Evolutionary conservation across 2,888 invertebrate species (phyloP).

Genomic region (Clivina fossor): DNA sequence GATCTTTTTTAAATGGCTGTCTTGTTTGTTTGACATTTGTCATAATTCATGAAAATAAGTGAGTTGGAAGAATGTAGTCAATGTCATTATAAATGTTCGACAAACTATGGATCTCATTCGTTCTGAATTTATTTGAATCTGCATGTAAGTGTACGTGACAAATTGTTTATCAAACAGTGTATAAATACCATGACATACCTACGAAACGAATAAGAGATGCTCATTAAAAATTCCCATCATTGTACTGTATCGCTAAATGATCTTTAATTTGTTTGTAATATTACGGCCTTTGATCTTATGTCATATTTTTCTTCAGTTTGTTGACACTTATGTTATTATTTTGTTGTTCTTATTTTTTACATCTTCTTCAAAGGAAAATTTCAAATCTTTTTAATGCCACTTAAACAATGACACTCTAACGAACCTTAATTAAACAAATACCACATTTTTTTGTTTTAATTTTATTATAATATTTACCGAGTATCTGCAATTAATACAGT

Average conservation of each 20-base stretch:
- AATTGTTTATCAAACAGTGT: slow-evolving; percentile 9
- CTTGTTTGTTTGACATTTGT: slow-evolving; percentile 32
- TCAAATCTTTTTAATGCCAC: too few relatives aligned
- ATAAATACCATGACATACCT: too few relatives aligned
- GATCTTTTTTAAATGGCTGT: slow-evolving; percentile 31
- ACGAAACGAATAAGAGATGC: slow-evolving; percentile 7
- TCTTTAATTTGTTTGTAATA: slow-evolving; percentile 23
- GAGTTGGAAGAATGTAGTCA: slow-evolving; percentile 29
- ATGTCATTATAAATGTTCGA: slow-evolving; percentile 17
- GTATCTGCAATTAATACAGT: too few relatives aligned
- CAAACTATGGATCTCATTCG: slow-evolving; percentile 26
- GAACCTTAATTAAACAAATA: too few relatives aligned
- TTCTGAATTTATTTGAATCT: slow-evolving; percentile 27
- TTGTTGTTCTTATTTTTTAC: slow-evolving; percentile 21
- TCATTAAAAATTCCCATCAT: slow-evolving; percentile 27
- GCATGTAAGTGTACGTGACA: slow-evolving; percentile 23
- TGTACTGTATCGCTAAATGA: slow-evolving; percentile 12
- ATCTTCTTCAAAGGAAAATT: too few relatives aligned
- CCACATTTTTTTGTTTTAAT: too few relatives aligned
- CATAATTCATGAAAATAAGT: slow-evolving; percentile 26
- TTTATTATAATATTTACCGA: too few relatives aligned
- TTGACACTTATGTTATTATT: slow-evolving; percentile 16
- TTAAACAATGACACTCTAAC: too few relatives aligned
- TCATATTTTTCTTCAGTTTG: slow-evolving; percentile 19
- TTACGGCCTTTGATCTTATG: slow-evolving; percentile 30